Base-by-base conservation (phyloP, 2,797 vertebrate species). In the Darevskia nairensis region DNA sequence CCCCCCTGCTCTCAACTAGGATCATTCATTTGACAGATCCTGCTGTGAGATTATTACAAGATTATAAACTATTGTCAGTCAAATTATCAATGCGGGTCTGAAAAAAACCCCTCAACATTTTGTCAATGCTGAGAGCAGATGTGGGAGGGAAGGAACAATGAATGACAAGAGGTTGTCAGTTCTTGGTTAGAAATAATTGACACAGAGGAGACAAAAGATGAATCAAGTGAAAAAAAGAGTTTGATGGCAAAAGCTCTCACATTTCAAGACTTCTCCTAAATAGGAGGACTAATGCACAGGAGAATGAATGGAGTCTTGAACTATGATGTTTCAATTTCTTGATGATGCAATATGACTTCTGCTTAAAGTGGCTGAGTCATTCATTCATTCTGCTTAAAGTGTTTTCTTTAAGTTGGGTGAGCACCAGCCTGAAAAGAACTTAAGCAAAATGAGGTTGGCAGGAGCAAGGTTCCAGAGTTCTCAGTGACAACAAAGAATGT, bases 231-330 rank as follows among this genome's bases (percentile, higher is more conserved):
- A 86, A 35, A 95, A 90, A 91, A 74, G 71, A 75, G 91, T 86
- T 93, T 90, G 93, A 92, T 68, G 89, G 68, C 90, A 94, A 95
- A 11, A 59, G 85, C 86, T 91, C 88, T 91, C 86, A 87, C 88
- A 92, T 94, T 95, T 92, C 84, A 94, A 94, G 93, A 90, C 86
- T 91, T 50, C 89, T 87, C 82, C 80, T 94, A 82, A 89, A 76
- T 69, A 89, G 72, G 61, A 55, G 92, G 94, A 94, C 94, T 92
- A 90, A 95, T 88, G 81, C n/a, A 89, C 94, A 92, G 80, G 89
- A 92, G 94, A 95, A 84, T 76, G 46, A 64, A 88, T 87, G 75
- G 94, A 95, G 50, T 50, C 50, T 50, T 50, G 11, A 55, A 55
- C 13, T 55, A 55, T 55, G 50, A 55, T 55, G 50, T 55, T 55